A percentile compares a stretch with the other conserved stretches of the same genome.
These are phyloP conservation scores for Orchesella flavescens DNA, from an alignment of 2,888 invertebrate genomes.

Conservation along the genomic window DNA sequence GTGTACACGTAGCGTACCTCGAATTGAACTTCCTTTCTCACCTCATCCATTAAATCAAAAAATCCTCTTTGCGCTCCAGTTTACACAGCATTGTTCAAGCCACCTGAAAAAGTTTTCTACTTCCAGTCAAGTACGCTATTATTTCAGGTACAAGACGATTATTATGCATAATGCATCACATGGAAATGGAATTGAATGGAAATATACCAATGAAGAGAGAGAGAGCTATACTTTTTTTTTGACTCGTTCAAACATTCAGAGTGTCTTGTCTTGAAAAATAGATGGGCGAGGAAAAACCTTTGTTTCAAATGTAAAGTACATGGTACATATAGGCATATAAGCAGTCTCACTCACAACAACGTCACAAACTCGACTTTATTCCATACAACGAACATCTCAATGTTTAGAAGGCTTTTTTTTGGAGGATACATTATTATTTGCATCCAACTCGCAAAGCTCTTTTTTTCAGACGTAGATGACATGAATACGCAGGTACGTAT, in stretches of 20 bases:
- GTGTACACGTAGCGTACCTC: not conserved
- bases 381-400: not conserved
- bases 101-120: not conserved
- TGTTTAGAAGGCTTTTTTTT: too few species aligned
- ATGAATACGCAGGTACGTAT: constrained; percentile 1
- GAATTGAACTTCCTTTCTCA: not conserved
- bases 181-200: constrained; percentile 17
- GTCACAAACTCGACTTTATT: not conserved
- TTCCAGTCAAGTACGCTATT: not conserved
- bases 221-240: not conserved
- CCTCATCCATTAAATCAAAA: not conserved
- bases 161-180: constrained; percentile 15
- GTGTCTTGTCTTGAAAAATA: not conserved
- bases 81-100: too few species aligned
- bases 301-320: not conserved
- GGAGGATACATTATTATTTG: not conserved
- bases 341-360: too few species aligned
- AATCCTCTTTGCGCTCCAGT: not conserved
- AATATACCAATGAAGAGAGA: not conserved
- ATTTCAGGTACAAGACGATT: not conserved
- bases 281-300: not conserved
- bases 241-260: not conserved
- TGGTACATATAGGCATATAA: too few species aligned
- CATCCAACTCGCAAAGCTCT: not conserved
- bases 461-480: not conserved